Base-by-base conservation (phyloP, 2,113 vertebrate species). In the Neotoma lepida region DNA sequence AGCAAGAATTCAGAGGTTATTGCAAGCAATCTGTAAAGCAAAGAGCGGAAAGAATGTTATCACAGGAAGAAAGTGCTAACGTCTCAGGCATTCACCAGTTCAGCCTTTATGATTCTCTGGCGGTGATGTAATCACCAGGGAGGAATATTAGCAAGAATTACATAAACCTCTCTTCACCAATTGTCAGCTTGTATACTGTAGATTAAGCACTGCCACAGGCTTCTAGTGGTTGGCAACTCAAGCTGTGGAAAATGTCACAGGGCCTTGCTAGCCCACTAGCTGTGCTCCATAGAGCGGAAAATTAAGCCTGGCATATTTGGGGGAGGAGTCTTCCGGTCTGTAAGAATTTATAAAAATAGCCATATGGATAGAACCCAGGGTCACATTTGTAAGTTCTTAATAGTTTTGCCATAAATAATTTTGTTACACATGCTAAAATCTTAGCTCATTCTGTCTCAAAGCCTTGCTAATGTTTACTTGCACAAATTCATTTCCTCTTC, bases 251-350 rank as follows among this genome's bases (percentile, higher is more conserved):
- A 98, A 97, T 86, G 82, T 98, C 97, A 98, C 97, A 97, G 96
- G 96, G 97, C 97, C 98, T 97, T 91, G 95, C 96, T 90, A 93
- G 97, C 96, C 96, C 39, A 18, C 98, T 97, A 97, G 96, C 98
- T 98, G 96, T 98, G 98, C 98, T 99, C 96, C 90, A 94, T 88
- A 94, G 97, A 98, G 98, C 98, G 97, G 97, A 98, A 98, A 98
- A 98, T 98, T 97, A 97, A 97, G 86, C 97, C 94, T 94, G 97
- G 97, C 98, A 98, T 96, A 97, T 98, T 97, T 98, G 95, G 95
- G 96, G 97, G 97, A 97, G 98, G 92, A 97, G 94, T 97, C 96
- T 93, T 94, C 86, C 97, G 88, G 96, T 97, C 97, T 98, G 97
- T 86, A 97, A 91, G 95, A 97, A 97, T 97, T 97, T 97, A 95